Evolutionary conservation across 1,140 invertebrate species (phyloP), one percentile per base, ranked within the genome.

Genomic region (Linepithema humile): DNA sequence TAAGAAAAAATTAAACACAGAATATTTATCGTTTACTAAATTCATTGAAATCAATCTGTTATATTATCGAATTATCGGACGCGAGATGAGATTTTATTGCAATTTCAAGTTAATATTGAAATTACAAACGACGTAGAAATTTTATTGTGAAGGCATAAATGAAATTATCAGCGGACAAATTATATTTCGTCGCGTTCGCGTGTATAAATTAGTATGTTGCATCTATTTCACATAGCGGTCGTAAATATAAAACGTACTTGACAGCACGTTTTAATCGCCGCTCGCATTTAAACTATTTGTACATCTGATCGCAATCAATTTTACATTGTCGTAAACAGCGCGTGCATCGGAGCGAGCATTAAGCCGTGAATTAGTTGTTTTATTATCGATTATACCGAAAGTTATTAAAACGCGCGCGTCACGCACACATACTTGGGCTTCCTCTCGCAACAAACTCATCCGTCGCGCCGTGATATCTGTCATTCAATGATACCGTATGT

Each of bases 361-460:
- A 32, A 64, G 17, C 17, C 17, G 40, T 65, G 48, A 69, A 80
- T 78, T 69, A 40, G 62, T 29, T n/a, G 10, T 43, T 69, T 57
- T 70, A 70, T 55, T 55, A 55, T 80, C 62, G 48, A 69, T 55
- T 69, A 80, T 80, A n/a, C n/a, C 50, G 48, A 80, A 57, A 80
- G 35, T 69, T 40, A 69, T 43, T 80, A 48, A 29, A 40, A 57
- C 48, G 12, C 73, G 7, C 3, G 32, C 17, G 35, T 53, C 2
- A 17, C 35, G 23, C 17, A 55, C 38, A 67, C 62, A n/a, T 40
- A n/a, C 64, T 29, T 29, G 40, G 7, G 29, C 20, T 40, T 53
- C 17, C 35, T n/a, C 17, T 67, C 23, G 60, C 45, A 60, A 64
- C 57, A 65, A 78, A 78, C 45, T 69, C 57, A 75, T 12, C 55